These are phyloP conservation scores for Cryptomyrus ogoouensis DNA, from an alignment of 2,113 vertebrate genomes.

Conservation along the genomic window DNA sequence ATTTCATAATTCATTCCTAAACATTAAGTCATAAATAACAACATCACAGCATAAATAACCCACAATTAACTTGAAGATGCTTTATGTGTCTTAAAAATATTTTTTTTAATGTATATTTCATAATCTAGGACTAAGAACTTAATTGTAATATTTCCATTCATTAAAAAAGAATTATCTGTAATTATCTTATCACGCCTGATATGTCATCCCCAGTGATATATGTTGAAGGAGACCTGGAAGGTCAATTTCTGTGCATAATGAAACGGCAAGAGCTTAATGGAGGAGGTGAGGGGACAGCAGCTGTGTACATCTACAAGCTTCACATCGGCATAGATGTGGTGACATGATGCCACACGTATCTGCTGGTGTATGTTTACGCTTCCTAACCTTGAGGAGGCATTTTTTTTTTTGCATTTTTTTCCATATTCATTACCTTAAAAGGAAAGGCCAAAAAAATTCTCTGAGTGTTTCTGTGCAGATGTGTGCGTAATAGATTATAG, in stretches of 20 bases:
- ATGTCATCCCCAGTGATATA: neutral
- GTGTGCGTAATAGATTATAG: neutral
- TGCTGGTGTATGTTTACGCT: neutral
- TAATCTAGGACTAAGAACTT: neutral
- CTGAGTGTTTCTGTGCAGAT: neutral
- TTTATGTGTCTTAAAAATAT: neutral
- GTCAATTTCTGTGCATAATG: neutral
- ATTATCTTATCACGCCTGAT: neutral
- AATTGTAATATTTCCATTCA: conserved; percentile 1
- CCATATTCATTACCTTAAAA: neutral
- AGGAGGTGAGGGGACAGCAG: neutral
- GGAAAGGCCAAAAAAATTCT: neutral
- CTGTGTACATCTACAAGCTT: neutral
- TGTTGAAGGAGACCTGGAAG: conserved; percentile 2
- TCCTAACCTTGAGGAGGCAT: neutral
- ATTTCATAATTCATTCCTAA: neutral
- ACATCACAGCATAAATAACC: neutral
- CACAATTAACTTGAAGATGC: neutral
- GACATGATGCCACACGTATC: neutral
- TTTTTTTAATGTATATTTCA: neutral
- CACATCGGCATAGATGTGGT: neutral
- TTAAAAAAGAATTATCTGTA: neutral
- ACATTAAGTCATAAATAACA: neutral
- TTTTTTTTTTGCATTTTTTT: neutral
- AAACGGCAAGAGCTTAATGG: neutral